Conservation (phyloP, 2,113 vertebrate genomes). For the Syngnathus scovelli region DNA sequence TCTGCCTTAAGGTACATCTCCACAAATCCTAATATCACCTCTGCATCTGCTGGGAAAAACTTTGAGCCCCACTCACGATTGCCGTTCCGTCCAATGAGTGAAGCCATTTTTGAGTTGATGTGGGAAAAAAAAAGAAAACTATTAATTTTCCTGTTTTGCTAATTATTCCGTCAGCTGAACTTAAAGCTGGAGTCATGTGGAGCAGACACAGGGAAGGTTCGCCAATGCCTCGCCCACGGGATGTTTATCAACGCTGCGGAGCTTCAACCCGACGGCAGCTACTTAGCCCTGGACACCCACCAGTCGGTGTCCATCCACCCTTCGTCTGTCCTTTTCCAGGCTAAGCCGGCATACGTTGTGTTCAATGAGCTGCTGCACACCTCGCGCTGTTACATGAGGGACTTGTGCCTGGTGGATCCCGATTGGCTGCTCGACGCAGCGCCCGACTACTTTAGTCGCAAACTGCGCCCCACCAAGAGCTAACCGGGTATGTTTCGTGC, state of each 20-base stretch:
- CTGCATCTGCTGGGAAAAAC: no score
- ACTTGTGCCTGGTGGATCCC: conserved; percentile 84
- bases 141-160: background rate
- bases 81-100: no score
- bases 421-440: conserved; percentile 89
- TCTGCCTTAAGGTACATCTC: conserved; percentile 87
- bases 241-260: conserved; percentile 88
- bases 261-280: conserved; percentile 83
- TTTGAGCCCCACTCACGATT: no score
- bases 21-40: background rate
- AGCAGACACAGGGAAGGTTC: conserved; percentile 69
- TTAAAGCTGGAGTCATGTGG: conserved; percentile 80
- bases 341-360: conserved; percentile 82
- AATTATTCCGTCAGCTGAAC: conserved; percentile 70
- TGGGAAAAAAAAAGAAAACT: no score
- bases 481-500: conserved; percentile 43
- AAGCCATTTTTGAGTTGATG: background rate
- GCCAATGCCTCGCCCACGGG: conserved; percentile 88
- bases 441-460: conserved; percentile 83
- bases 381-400: conserved; percentile 91
- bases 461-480: conserved; percentile 67
- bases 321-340: conserved; percentile 90
- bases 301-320: conserved; percentile 90
- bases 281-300: conserved; percentile 79
- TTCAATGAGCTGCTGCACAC: conserved; percentile 89